Percentiles rank a stretch among this genome's conserved stretches.
These are phyloP conservation scores for Fissipunctia ypsillon DNA, from an alignment of 2,888 invertebrate genomes.

Conservation along the genomic window DNA sequence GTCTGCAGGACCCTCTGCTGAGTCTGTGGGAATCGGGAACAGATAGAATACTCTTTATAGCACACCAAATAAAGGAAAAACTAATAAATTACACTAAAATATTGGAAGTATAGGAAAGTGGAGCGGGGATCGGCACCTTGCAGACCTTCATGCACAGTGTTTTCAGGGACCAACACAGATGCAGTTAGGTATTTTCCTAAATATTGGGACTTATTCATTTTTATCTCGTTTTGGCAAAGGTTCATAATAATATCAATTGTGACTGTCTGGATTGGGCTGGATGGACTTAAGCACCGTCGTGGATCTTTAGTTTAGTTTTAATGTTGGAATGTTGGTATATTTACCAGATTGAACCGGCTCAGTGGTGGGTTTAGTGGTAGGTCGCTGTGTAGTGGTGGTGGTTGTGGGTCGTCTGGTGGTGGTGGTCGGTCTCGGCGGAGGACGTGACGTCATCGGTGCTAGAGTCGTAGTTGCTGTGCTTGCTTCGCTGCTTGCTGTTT, in stretches of 20 bases:
- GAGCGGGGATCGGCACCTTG: not conserved
- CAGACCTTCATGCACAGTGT: not conserved
- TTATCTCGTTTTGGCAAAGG: not conserved
- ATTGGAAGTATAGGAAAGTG: not conserved
- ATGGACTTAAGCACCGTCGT: not conserved
- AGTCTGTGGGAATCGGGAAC: constrained; percentile 25
- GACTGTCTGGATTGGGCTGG: not conserved
- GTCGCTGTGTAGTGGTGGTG: constrained; percentile 68
- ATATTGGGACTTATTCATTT: not conserved
- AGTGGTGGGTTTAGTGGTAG: constrained; percentile 72
- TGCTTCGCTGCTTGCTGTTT: constrained; percentile 75
- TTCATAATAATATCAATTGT: not conserved
- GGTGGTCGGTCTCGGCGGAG: constrained; percentile 80
- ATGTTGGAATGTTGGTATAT: constrained; percentile 3
- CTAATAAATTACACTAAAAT: not conserved
- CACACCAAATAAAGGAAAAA: not conserved
- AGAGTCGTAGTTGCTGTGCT: constrained; percentile 83
- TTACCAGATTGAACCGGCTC: constrained; percentile 62
- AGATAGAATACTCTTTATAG: not conserved
- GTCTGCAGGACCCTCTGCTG: constrained; percentile 68
- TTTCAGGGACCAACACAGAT: not conserved
- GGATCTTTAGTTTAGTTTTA: not conserved
- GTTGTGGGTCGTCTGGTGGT: constrained; percentile 73
- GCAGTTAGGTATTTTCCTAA: not conserved
- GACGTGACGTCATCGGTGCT: constrained; percentile 85